Base-by-base conservation (phyloP, 2,797 vertebrate species). In the Mionectes olivaceus region DNA sequence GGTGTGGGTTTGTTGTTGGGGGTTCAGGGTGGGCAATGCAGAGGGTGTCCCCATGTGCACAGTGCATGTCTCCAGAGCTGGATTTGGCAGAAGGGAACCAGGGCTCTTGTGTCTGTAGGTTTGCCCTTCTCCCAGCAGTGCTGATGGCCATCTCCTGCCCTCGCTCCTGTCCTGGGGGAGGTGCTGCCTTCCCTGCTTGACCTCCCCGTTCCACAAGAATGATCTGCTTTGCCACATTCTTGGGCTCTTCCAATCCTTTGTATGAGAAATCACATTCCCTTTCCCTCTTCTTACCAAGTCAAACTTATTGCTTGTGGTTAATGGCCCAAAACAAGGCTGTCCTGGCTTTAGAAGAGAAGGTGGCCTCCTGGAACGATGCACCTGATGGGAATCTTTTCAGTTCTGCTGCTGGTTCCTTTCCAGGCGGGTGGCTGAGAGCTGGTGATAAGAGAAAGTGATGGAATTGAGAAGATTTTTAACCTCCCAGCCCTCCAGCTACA, bases 141-240 rank as follows among this genome's bases (percentile, higher is more conserved):
- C 81, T 75, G 70, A 32, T 70, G 87, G 19, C 52, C 75, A 25
- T 68, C 92, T 52, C 60, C 80, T 77, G 61, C 70, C 3, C 69
- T 53, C 0, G 0, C 7, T 59, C 14, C 53, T 47, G 67, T 64
- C 59, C 32, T 22, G 32, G 6, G 11, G 70, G n/a, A 73, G 83
- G 60, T 82, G 91, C 77, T 90, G 70, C 83, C 96, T 92, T 87
- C 77, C 44, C 81, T 78, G 41, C 65, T 68, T 80, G 71, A 71
- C 92, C 87, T 96, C 87, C 85, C 52, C 46, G 30, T 67, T 91
- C 76, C 39, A 65, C 93, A 60, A 37, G 83, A 84, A n/a, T 30
- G 44, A 85, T 94, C 90, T 80, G 57, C 82, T 83, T 84, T 63
- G 79, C 78, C 80, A 53, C 71, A 71, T 94, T 97, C 96, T 86